Percentiles rank a stretch among this genome's conserved stretches.
Conservation (phyloP, 1,140 invertebrate genomes). For the Lasioglossum albipes region DNA sequence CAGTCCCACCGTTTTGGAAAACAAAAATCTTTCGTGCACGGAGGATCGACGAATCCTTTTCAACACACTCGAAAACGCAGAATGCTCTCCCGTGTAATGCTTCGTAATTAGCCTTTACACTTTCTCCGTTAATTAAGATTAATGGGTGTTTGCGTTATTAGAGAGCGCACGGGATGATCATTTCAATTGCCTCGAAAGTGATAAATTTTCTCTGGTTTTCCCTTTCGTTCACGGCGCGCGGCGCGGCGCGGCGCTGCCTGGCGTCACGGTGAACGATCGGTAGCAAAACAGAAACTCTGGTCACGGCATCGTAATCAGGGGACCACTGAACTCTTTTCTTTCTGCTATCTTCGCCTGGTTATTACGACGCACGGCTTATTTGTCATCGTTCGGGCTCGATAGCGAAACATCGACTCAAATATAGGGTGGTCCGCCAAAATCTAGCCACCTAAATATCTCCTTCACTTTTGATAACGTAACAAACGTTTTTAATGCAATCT, state of each 20-base stretch:
- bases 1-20: background rate
- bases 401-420: too few species aligned
- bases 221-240: slow-evolving; percentile 40
- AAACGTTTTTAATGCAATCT: too few species aligned
- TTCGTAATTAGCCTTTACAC: slow-evolving; percentile 45
- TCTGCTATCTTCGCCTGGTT: background rate
- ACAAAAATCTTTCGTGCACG: background rate
- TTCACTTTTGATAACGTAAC: too few species aligned
- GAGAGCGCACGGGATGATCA: slow-evolving; percentile 44
- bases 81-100: slow-evolving; percentile 11
- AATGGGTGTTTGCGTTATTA: slow-evolving; percentile 54
- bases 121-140: slow-evolving; percentile 68
- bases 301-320: slow-evolving; percentile 6
- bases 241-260: too few species aligned
- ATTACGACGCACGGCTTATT: background rate
- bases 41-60: background rate
- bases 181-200: slow-evolving; percentile 48
- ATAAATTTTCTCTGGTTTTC: slow-evolving; percentile 50
- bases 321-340: background rate
- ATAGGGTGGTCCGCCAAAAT: too few species aligned
- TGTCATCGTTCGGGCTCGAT: background rate
- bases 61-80: background rate
- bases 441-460: too few species aligned
- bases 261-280: slow-evolving; percentile 26
- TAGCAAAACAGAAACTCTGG: slow-evolving; percentile 2